Percentiles rank a stretch among this genome's conserved stretches.
These are phyloP conservation scores for Crocodylus rhombifer DNA, from an alignment of 2,797 vertebrate species.

Conservation along the genomic window DNA sequence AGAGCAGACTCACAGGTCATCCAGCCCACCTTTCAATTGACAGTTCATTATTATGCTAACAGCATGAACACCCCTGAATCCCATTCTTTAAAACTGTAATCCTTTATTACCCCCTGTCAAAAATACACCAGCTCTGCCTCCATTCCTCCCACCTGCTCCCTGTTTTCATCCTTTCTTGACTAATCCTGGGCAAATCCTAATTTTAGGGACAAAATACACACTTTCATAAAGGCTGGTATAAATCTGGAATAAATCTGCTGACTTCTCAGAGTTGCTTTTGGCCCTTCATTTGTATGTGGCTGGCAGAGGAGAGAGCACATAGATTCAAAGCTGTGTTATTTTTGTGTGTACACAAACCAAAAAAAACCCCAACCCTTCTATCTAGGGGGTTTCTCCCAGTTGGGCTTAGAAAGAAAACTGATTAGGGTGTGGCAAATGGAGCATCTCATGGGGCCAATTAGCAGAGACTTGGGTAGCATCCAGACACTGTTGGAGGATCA, in stretches of 20 bases:
- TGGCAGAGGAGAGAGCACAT: neutral
- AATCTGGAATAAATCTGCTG: neutral
- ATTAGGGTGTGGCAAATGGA: conserved; percentile 67
- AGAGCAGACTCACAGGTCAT: conserved; percentile 23
- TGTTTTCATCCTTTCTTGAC: conserved; percentile 6
- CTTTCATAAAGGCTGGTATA: neutral
- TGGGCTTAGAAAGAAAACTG: conserved; percentile 33
- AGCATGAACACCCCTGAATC: neutral
- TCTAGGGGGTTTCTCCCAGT: neutral
- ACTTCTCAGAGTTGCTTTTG: neutral
- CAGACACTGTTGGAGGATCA: conserved; percentile 39
- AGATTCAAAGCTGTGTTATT: neutral
- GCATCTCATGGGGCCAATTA: conserved; percentile 75
- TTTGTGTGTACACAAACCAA: neutral
- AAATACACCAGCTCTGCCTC: conserved; percentile 5
- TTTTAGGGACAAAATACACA: rapidly evolving
- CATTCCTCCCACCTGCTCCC: conserved; percentile 68
- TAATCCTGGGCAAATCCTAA: neutral
- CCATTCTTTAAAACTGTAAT: conserved; percentile 12
- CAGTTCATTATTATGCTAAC: conserved; percentile 20
- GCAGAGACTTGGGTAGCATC: conserved; percentile 70
- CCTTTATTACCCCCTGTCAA: conserved; percentile 53
- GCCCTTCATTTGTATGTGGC: neutral
- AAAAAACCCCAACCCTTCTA: neutral
- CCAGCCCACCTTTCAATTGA: neutral